Evolutionary conservation across 2,888 invertebrate species (phyloP), one percentile per base, ranked within the genome.

Genomic region (Cataglyphis albicans): DNA sequence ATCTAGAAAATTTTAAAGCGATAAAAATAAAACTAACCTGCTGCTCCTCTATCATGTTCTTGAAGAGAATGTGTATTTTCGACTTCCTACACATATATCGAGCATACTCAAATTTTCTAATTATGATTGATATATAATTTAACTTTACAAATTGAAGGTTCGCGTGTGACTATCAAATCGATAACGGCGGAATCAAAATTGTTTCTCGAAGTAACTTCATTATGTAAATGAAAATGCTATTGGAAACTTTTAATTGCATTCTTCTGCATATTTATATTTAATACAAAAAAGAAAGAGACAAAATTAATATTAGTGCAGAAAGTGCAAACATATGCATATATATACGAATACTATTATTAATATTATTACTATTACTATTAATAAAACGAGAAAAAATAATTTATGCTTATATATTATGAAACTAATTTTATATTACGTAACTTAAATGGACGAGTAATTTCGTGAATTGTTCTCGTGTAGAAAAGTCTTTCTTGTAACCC

Each of bases 31-130:
- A 55, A 76, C 29, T 48, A 44, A 80, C 44, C 63, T 52, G 57
- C 63, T 52, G 57, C 55, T 63, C 25, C 52, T 84, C 65, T 84
- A 82, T 87, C 89, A 89, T 89, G 65, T 85, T 86, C 85, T 63
- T 59, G 21, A 59, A n/a, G n/a, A n/a, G 29, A 35, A 32, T 59
- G 72, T 44, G 44, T 59, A 25, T 29, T 61, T 67, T 81, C 65
- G 65, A 29, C 48, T 75, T 25, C 48, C 41, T 55, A 32, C 5
- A n/a, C 25, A 73, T 67, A 59, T 41, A 64, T 38, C 59, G 57
- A 21, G n/a, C 83, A 89, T 85, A 52, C 32, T 80, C 70, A 52
- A 63, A 73, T 41, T 81, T 81, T 81, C 38, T 80, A 68, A 80
- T 70, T 80, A 48, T 35, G 78, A 78, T 78, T 59, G 78, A 70